Conservation (phyloP, 2,888 invertebrate genomes). For the Drosophila helvetica region DNA sequence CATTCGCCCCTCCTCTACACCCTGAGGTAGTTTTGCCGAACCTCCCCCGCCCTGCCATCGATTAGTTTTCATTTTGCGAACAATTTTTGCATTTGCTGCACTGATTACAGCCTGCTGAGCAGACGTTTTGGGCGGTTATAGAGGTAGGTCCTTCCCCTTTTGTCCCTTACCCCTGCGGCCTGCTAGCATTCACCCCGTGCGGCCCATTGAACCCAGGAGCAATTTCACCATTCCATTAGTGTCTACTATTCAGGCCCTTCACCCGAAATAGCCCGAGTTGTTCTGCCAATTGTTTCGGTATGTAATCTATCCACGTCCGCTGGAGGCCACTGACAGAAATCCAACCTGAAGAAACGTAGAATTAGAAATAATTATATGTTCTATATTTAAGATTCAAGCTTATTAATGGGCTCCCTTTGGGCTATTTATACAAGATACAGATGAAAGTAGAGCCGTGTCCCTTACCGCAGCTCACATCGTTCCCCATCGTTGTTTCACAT, state of each 20-base stretch:
- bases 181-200: background rate
- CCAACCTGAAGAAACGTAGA: no score
- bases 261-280: slow-evolving; percentile 1
- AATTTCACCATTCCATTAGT: slow-evolving; percentile 3
- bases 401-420: no score
- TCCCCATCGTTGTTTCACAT: no score
- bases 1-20: background rate
- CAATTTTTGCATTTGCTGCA: slow-evolving; percentile 70
- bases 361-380: no score
- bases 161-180: background rate
- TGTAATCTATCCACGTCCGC: background rate
- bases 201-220: no score
- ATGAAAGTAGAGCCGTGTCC: no score
- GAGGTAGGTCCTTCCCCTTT: slow-evolving; percentile 10
- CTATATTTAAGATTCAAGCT: no score
- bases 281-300: slow-evolving; percentile 8
- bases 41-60: slow-evolving; percentile 61
- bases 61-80: slow-evolving; percentile 79
- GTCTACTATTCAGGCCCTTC: slow-evolving; percentile 12
- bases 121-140: slow-evolving; percentile 29
- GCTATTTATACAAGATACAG: no score
- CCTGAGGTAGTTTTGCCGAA: slow-evolving; percentile 52
- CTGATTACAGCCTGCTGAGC: slow-evolving; percentile 64
- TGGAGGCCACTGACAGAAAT: no score
- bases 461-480: no score